A percentile compares a stretch with the other conserved stretches of the same genome.
phyloP scores from a whole-genome alignment of 2,797 vertebrate genomes.

The Staurois parvus region DNA sequence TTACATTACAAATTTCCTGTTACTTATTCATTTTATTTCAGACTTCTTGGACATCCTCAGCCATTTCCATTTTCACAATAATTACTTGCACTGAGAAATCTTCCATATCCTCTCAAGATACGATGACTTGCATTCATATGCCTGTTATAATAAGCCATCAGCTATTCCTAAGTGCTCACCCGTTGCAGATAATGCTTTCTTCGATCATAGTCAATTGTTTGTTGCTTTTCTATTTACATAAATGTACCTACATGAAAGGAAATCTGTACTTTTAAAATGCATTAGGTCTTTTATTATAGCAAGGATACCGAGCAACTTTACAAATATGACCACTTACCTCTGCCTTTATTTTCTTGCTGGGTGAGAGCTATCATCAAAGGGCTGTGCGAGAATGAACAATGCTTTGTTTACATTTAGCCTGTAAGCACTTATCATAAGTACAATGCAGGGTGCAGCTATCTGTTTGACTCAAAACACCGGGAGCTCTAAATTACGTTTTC shows the following conservation, averaged over 20 bases:
- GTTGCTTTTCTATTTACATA: background rate
- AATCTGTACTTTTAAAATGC: background rate
- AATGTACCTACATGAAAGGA: background rate
- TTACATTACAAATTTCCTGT: slow-evolving; percentile 24
- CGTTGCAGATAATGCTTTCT: background rate
- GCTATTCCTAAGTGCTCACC: background rate
- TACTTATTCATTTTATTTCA: slow-evolving; percentile 20
- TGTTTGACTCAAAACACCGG: background rate
- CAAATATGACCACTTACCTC: background rate
- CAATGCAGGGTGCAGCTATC: background rate
- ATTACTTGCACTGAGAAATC: background rate
- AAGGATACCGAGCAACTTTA: background rate
- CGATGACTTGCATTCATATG: background rate
- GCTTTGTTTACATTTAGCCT: background rate
- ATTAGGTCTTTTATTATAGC: background rate
- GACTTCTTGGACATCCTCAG: slow-evolving; percentile 21
- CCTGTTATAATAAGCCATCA: slow-evolving; percentile 13
- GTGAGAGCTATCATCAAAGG: background rate
- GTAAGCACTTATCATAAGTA: background rate
- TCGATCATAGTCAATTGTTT: background rate
- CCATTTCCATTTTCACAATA: slow-evolving; percentile 26
- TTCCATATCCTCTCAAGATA: slow-evolving; percentile 17
- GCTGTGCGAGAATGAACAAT: no score
- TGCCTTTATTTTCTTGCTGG: background rate
- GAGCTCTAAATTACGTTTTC: background rate